Percentiles rank a stretch among this genome's conserved stretches.
phyloP scores from a whole-genome alignment of 2,888 invertebrate species.

The Sericinus montela region DNA sequence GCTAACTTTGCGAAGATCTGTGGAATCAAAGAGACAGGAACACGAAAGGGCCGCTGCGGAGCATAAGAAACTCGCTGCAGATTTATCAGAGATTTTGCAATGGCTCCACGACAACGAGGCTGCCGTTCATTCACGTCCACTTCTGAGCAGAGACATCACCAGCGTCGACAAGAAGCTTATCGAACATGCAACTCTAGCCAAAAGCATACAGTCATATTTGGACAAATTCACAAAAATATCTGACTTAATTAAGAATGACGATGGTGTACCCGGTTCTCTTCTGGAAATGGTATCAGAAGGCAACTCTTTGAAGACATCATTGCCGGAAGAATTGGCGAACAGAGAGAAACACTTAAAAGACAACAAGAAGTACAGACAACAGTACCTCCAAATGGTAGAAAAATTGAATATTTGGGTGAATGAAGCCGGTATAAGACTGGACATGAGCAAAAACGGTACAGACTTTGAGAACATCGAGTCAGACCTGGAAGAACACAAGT shows the following conservation, averaged over 20 bases:
- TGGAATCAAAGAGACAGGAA: conserved; percentile 92
- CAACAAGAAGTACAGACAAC: conserved; percentile 87
- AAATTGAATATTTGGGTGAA: conserved; percentile 91
- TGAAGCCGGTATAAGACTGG: conserved; percentile 88
- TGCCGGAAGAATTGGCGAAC: conserved; percentile 90
- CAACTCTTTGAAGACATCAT: conserved; percentile 85
- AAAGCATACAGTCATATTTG: conserved; percentile 84
- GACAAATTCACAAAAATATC: conserved; percentile 85
- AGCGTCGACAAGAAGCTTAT: conserved; percentile 90
- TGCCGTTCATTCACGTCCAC: conserved; percentile 88
- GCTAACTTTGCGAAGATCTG: conserved; percentile 86
- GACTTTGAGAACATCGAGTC: conserved; percentile 91
- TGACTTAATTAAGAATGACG: conserved; percentile 85
- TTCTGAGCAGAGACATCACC: conserved; percentile 86
- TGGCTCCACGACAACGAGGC: conserved; percentile 91
- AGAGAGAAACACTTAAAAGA: conserved; percentile 88
- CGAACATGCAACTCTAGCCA: conserved; percentile 84
- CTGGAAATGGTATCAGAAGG: conserved; percentile 92
- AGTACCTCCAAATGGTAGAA: conserved; percentile 87
- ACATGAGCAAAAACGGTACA: conserved; percentile 89
- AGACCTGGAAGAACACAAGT: conserved; percentile 92
- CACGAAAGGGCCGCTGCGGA: conserved; percentile 93
- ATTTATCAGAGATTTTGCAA: conserved; percentile 90
- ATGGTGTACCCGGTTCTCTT: conserved; percentile 88
- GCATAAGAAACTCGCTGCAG: conserved; percentile 89